Evolutionary conservation across 2,113 vertebrate species (phyloP).

Genomic region (Megalops atlanticus): DNA sequence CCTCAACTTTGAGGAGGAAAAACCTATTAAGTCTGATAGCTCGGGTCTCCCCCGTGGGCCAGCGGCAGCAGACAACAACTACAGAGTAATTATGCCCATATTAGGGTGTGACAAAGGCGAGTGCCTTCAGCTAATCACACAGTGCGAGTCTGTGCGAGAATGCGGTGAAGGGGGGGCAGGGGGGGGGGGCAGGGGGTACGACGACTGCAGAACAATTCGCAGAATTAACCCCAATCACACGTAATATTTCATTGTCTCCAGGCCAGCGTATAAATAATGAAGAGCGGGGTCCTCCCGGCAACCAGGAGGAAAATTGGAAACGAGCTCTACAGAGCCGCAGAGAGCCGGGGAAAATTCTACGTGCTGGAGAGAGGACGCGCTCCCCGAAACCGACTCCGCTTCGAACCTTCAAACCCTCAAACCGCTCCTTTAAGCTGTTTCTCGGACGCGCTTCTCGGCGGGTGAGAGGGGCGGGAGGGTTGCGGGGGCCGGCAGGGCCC

Average conservation of each 20-base stretch:
- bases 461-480: too few relatives aligned
- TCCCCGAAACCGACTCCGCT: not conserved
- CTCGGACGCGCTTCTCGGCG: not conserved
- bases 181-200: not conserved
- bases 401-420: not conserved
- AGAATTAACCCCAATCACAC: slow-evolving; percentile 19
- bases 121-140: slow-evolving; percentile 26
- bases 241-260: slow-evolving; percentile 41
- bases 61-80: slow-evolving; percentile 35
- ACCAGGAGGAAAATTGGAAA: slow-evolving; percentile 7
- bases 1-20: slow-evolving; percentile 21
- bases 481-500: too few relatives aligned
- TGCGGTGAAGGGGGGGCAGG: not conserved
- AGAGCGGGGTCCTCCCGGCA: slow-evolving; percentile 13
- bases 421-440: not conserved
- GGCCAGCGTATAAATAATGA: slow-evolving; percentile 40
- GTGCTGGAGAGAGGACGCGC: not conserved
- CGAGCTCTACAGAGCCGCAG: slow-evolving; percentile 35
- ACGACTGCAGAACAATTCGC: not conserved
- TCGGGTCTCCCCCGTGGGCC: slow-evolving; percentile 33
- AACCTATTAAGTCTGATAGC: slow-evolving; percentile 47
- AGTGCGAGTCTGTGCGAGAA: not conserved
- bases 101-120: slow-evolving; percentile 45
- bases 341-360: not conserved
- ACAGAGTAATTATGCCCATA: slow-evolving; percentile 50